Percentiles rank a stretch among this genome's conserved stretches.
These are phyloP conservation scores for Metopia argyrocephala DNA, from an alignment of 2,888 invertebrate species.

Conservation along the genomic window DNA sequence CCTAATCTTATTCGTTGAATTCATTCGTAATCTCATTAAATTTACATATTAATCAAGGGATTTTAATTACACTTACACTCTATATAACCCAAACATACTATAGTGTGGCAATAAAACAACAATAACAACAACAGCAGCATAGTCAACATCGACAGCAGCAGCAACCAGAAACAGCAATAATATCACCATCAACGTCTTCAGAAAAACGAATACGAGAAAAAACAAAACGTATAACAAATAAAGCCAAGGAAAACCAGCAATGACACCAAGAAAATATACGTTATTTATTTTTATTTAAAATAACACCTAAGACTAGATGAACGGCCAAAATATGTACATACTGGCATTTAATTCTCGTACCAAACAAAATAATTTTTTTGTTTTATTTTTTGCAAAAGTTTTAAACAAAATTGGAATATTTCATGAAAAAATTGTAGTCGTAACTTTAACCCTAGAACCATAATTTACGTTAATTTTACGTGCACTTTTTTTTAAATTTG, in stretches of 20 bases:
- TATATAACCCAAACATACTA: conserved; percentile 66
- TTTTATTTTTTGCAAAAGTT: too few relatives aligned
- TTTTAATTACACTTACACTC: conserved; percentile 93
- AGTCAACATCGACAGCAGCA: conserved; percentile 22
- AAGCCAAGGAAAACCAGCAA: conserved; percentile 40
- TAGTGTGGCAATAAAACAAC: conserved; percentile 3
- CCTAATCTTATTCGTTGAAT: conserved; percentile 90
- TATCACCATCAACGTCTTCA: conserved; percentile 54
- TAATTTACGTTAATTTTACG: too few relatives aligned
- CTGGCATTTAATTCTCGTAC: too few relatives aligned
- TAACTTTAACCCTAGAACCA: too few relatives aligned
- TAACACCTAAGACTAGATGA: not conserved
- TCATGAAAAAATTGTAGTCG: too few relatives aligned
- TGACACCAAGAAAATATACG: conserved; percentile 52
- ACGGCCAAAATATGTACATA: not conserved
- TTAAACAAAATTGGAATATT: too few relatives aligned
- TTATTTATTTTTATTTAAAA: conserved; percentile 41
- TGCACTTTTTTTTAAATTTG: too few relatives aligned
- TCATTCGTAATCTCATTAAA: conserved; percentile 97
- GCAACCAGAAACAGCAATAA: conserved; percentile 19
- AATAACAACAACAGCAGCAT: conserved; percentile 6
- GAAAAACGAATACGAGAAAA: too few relatives aligned
- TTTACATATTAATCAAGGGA: conserved; percentile 99
- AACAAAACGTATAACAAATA: too few relatives aligned
- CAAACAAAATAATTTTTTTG: too few relatives aligned